These are phyloP conservation scores for Anorthoa munda DNA, from an alignment of 2,888 invertebrate species.

Conservation along the genomic window DNA sequence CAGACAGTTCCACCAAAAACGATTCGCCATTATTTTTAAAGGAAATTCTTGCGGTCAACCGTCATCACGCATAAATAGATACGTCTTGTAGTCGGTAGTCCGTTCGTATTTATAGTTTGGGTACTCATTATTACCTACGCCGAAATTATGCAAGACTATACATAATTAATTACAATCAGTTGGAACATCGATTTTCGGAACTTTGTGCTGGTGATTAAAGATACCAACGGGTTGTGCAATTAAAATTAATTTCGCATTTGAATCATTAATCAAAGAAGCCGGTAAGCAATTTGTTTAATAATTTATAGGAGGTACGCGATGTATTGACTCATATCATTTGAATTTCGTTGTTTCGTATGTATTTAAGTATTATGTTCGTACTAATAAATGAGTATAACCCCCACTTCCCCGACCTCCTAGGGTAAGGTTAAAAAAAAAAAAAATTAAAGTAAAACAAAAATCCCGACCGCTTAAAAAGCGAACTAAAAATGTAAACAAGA, in stretches of 20 bases:
- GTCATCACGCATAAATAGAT: constrained; percentile 57
- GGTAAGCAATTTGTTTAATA: constrained; percentile 38
- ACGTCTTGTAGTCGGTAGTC: constrained; percentile 10
- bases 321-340: constrained; percentile 3
- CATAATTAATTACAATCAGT: constrained; percentile 53
- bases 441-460: too few relatives aligned
- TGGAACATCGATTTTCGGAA: constrained; percentile 49
- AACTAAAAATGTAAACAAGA: too few relatives aligned
- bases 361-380: background rate
- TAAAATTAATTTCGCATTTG: constrained; percentile 45
- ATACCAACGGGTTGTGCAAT: constrained; percentile 37
- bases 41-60: constrained; percentile 56
- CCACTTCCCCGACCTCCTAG: background rate
- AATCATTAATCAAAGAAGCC: constrained; percentile 54
- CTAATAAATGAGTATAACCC: background rate
- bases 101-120: constrained; percentile 10
- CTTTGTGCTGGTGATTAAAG: constrained; percentile 44
- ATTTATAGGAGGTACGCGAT: constrained; percentile 12
- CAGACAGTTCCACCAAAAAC: constrained; percentile 48
- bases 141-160: constrained; percentile 37
- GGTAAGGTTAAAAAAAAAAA: too few relatives aligned
- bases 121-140: constrained; percentile 9
- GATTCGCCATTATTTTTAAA: constrained; percentile 49
- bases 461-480: too few relatives aligned
- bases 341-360: background rate